Evolutionary conservation across 2,113 vertebrate genomes (phyloP).

Genomic region (Abramis brama): DNA sequence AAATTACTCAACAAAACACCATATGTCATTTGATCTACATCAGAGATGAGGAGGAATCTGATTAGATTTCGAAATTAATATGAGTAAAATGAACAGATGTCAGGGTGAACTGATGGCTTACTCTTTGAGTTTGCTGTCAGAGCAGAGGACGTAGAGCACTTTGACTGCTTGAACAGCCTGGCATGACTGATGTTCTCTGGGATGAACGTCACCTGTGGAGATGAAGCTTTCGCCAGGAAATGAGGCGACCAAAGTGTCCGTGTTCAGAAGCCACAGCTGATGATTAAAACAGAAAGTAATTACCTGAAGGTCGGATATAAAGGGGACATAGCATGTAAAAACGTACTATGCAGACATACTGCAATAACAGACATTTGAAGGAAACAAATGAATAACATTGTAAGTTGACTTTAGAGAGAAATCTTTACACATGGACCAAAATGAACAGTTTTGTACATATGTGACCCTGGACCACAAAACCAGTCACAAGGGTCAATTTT

Average conservation of each 20-base stretch:
- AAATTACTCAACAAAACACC: not conserved
- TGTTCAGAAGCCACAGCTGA: conserved; percentile 95
- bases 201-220: conserved; percentile 63
- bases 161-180: conserved; percentile 79
- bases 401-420: too few species aligned
- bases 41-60: not conserved
- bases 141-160: conserved; percentile 86
- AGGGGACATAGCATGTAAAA: not conserved
- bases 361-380: not conserved
- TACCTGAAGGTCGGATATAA: not conserved
- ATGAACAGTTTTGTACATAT: not conserved
- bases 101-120: conserved; percentile 73
- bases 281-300: conserved; percentile 54
- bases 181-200: conserved; percentile 60
- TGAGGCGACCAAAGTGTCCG: conserved; percentile 85
- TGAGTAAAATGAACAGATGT: not conserved
- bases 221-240: conserved; percentile 65
- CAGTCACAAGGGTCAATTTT: too few species aligned
- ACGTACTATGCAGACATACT: too few species aligned
- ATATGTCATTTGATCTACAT: not conserved
- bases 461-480: too few species aligned
- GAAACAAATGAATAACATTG: not conserved
- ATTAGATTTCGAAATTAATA: not conserved
- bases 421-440: not conserved
- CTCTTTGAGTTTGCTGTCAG: conserved; percentile 81